A percentile compares a stretch with the other conserved stretches of the same genome.
Evolutionary conservation across 2,797 vertebrate genomes (phyloP).

Genomic region (Meda fulgida): DNA sequence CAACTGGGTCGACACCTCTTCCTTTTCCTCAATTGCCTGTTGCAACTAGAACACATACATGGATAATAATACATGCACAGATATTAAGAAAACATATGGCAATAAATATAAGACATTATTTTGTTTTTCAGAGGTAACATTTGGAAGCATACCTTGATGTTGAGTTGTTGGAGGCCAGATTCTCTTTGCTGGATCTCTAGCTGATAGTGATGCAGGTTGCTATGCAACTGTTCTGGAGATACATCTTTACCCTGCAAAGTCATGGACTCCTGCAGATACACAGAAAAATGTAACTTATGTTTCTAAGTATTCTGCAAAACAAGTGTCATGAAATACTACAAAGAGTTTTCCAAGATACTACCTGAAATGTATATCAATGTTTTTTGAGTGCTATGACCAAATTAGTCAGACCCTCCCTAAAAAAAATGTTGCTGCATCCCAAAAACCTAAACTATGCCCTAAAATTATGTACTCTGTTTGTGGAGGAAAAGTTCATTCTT

Average conservation of each 20-base stretch:
- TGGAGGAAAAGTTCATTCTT: not conserved
- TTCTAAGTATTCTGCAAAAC: not conserved
- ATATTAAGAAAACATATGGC: not conserved
- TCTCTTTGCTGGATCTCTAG: constrained; percentile 87
- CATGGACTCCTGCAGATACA: constrained; percentile 63
- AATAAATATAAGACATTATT: not conserved
- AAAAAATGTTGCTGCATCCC: not conserved
- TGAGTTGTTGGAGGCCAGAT: constrained; percentile 81
- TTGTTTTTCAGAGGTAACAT: not conserved
- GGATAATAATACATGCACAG: not conserved
- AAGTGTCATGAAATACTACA: not conserved
- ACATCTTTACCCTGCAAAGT: constrained; percentile 63
- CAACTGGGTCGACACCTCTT: constrained; percentile 77
- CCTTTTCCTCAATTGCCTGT: constrained; percentile 83
- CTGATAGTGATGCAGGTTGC: constrained; percentile 81
- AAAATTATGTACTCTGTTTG: not conserved
- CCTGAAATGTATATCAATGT: not conserved
- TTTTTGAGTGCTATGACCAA: not conserved
- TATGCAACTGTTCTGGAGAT: constrained; percentile 67
- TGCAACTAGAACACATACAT: constrained; percentile 71
- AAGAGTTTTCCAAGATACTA: too few species aligned
- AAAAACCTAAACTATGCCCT: not conserved
- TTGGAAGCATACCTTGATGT: constrained; percentile 74
- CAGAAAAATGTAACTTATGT: not conserved
- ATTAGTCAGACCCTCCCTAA: not conserved